Base-by-base conservation (phyloP, 2,888 invertebrate species). In the Trachelus stipa region DNA sequence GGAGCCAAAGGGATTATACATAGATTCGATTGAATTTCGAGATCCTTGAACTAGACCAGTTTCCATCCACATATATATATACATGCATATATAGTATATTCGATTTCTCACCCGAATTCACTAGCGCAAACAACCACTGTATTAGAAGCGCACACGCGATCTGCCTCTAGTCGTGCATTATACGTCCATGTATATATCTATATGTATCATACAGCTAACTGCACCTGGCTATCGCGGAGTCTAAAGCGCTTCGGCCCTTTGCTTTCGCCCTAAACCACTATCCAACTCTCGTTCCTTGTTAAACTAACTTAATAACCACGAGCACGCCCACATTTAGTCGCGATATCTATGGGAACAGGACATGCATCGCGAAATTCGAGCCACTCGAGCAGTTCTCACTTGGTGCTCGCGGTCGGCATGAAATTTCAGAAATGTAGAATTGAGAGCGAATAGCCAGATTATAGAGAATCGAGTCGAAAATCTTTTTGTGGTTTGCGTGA, bases 281-380 rank as follows among this genome's bases (percentile, higher is more conserved):
- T 71, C 71, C 71, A 34, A 71, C 71, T 71, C 71, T 31, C 31
- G 71, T 23, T 33, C 74, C 77, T 77, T 77, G 77, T 77, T 77
- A 77, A 77, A 74, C 71, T 77, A 75, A 77, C 77, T 77, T 75
- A 74, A 77, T 77, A 77, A 77, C 75, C 75, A 33, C 69, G 77
- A 77, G 40, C 77, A 77, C 77, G 77, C 77, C 77, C 71, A 77
- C 75, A 75, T 75, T 77, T 33, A 69, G 69, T 56, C 37, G 69
- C 74, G 77, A 77, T 77, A 77, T 77, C 77, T 75, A 77, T 77
- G 77, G 77, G 77, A 37, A 69, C 77, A 40, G 56, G 75, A 69
- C 77, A 77, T 69, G 77, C 69, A 34, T 69, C 74, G 75, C 6
- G 77, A 77, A 75, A 77, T 77, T 77, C 73, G 68, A 77, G 33